These are phyloP conservation scores for Parapsyche elsis DNA, from an alignment of 1,140 invertebrate species.

Conservation along the genomic window DNA sequence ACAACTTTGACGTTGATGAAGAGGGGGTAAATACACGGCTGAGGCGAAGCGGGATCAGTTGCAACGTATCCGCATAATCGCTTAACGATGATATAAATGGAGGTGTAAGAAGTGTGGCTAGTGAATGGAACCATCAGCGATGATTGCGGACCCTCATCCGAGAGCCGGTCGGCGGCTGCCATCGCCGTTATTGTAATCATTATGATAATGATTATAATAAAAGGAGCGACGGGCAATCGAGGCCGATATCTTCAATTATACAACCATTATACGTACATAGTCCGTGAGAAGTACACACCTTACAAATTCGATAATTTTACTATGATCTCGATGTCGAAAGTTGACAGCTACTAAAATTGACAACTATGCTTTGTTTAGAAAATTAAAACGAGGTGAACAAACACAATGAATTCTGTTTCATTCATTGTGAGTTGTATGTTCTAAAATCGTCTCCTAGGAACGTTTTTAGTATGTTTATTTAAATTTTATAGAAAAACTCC, in stretches of 20 bases:
- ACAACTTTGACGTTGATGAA: too few relatives aligned
- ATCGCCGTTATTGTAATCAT: conserved; percentile 35
- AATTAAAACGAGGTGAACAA: too few relatives aligned
- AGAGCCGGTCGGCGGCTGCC: conserved; percentile 6
- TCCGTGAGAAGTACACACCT: background rate
- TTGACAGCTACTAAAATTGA: too few relatives aligned
- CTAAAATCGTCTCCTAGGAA: background rate
- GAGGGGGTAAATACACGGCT: background rate
- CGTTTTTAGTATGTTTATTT: conserved; percentile 50
- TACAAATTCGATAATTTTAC: conserved; percentile 12
- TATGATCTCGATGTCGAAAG: too few relatives aligned
- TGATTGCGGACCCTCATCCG: conserved; percentile 21
- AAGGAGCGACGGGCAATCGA: conserved; percentile 32
- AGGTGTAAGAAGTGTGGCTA: conserved; percentile 15
- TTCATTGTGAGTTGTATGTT: background rate
- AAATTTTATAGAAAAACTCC: conserved; percentile 53
- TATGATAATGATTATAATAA: conserved; percentile 48
- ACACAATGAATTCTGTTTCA: background rate
- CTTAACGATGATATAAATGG: conserved; percentile 5
- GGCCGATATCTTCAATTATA: conserved; percentile 51
- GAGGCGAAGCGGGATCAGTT: background rate
- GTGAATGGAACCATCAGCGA: conserved; percentile 35
- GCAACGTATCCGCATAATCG: background rate
- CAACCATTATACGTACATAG: conserved; percentile 32
- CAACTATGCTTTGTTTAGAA: too few relatives aligned